Base-by-base conservation (phyloP, 2,797 vertebrate species). In the Danio jaintianensis region DNA sequence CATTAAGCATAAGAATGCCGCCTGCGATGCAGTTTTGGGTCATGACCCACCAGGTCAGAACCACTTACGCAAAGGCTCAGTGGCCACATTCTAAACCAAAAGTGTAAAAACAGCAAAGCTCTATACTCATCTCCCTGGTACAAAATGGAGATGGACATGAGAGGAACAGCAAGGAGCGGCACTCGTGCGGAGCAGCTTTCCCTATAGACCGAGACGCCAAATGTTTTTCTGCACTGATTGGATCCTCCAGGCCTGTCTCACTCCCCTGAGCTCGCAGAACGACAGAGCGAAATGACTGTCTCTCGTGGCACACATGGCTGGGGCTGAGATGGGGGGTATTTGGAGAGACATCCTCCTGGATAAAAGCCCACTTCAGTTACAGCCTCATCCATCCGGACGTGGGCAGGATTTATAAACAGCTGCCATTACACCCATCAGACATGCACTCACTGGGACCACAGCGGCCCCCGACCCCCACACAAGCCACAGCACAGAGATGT, bases 341-440 rank as follows among this genome's bases (percentile, higher is more conserved):
- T 86, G 89, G 87, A 89, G 89, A 89, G 89, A 91, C 90, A 80
- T 85, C 83, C 89, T 89, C 76, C 84, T 66, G 86, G 88, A 92
- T 90, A 89, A 93, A 91, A 91, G 83, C 88, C 73, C 87, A 85
- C 88, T 89, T 86, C 85, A 86, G 90, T 86, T 88, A 83, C 86
- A 84, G 83, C 80, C 66, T 84, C 87, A 74, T 78, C 50, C 43
- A 18, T 90, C 86, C 86, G 86, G 87, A 93, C 89, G 89, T 91
- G 91, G 89, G 68, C 83, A n/a, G 91, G 76, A 89, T 91, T 83
- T 77, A 86, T 86, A 90, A 92, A 86, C 88, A 89, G 90, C 87
- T 87, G 83, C 86, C 58, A 81, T 62, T 88, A 66, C 59, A 43
- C 75, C 45, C 50, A 22, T 53, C 15, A 76, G 38, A 56, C 13